These are phyloP conservation scores for Gavia stellata DNA, from an alignment of 2,113 vertebrate species.

Conservation along the genomic window DNA sequence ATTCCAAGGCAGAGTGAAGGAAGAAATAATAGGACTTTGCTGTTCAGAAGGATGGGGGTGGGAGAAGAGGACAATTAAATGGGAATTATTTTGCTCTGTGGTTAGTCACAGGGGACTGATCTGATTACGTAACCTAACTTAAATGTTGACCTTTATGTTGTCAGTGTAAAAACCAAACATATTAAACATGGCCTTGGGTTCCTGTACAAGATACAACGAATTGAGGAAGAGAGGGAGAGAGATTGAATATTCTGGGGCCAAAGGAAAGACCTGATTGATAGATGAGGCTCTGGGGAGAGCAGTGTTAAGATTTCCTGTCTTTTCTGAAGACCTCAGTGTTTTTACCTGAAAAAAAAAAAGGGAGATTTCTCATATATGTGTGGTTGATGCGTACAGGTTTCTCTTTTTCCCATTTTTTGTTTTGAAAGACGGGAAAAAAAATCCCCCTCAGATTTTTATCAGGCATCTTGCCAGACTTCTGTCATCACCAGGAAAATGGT, in stretches of 20 bases:
- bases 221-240: constrained; percentile 3
- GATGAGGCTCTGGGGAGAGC: constrained; percentile 17
- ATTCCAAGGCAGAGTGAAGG: background rate
- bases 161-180: constrained; percentile 37
- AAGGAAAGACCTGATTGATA: constrained; percentile 3
- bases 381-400: background rate
- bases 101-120: background rate
- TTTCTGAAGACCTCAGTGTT: background rate
- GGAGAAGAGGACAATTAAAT: constrained; percentile 11
- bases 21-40: background rate
- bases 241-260: background rate
- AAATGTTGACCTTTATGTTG: constrained; percentile 20
- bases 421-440: background rate
- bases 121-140: background rate
- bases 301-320: background rate
- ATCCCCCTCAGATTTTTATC: background rate
- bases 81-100: constrained; percentile 3
- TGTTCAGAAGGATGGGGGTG: background rate
- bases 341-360: background rate
- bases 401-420: background rate
- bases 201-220: constrained; percentile 51
- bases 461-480: constrained; percentile 46
- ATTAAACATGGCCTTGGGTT: constrained; percentile 52
- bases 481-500: constrained; percentile 40
- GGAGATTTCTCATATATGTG: background rate